Evolutionary conservation across 2,113 vertebrate species (phyloP), one percentile per base, ranked within the genome.

Genomic region (Lampris incognitus): DNA sequence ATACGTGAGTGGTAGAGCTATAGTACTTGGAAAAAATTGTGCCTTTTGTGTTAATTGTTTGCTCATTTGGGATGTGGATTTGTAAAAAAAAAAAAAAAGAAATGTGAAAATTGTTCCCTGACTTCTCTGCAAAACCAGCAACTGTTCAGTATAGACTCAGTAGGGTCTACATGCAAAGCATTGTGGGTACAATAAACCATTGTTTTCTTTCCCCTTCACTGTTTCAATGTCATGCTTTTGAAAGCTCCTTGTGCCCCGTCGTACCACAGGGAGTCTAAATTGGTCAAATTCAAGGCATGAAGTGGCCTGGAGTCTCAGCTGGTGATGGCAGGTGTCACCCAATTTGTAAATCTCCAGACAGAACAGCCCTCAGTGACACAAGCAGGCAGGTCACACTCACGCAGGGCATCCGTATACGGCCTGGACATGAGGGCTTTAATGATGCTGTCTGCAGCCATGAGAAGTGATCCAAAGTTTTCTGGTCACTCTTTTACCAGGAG

Each of bases 281-380:
- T 0, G 0, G 55, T 72, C 69, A 9, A 9, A 48, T 48, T 51
- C 6, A 1, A 68, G 75, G 63, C 66, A 8, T 86, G 66, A 38
- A 85, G 84, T 5, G 80, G 76, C 49, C 65, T 83, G n/a, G 0
- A 72, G 59, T 1, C 55, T 78, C 89, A 85, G 79, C 79, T 88
- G 87, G 70, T 78, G 55, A 10, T 78, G 84, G 72, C 85, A 88
- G 80, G 52, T 86, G 83, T 78, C 74, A 79, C 9, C 64, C 3
- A 0, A 60, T 58, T 72, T n/a, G 69, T 24, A 56, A 38, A 60
- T 55, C 37, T 69, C n/a, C 65, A 66, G 66, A 41, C 63, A 40
- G 13, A 60, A 46, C 54, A 3, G 76, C 86, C 87, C 85, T 85
- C 83, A 76, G 78, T 85, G 85, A 87, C 87, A 85, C 78, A 36